Evolutionary conservation across 2,888 invertebrate genomes (phyloP), one percentile per base, ranked within the genome.

Genomic region (Elysia crispata): DNA sequence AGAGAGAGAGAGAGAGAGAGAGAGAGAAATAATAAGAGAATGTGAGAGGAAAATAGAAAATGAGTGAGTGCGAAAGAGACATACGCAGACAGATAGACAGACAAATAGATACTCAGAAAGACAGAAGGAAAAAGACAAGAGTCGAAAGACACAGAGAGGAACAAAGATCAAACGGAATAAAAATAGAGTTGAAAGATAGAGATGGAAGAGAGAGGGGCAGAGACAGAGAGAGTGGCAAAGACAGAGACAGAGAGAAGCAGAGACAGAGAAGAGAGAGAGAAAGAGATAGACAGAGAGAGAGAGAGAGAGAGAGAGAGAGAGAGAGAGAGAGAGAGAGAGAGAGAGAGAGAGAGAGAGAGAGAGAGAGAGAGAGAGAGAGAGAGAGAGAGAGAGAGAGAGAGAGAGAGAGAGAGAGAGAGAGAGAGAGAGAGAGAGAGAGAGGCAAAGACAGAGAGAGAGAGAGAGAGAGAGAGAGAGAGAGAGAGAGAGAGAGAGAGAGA

Each of bases 311-410:
- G 49, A 72, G 72, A 72, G 72, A 49, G 72, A 67, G 69, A 67
- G 11, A 67, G 69, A 67, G 69, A 67, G 31, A 30, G 69, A 67
- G 28, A 67, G 72, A 72, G 72, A 49, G 72, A 72, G 72, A 49
- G 72, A 72, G 49, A 72, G 72, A 72, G 49, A 72, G 72, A 72
- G 72, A 49, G 72, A 72, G 49, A 72, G 72, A 72, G 49, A 49
- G 72, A 49, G 72, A 72, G 49, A 49, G 41, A 72, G 72, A 72
- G 15, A 33, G 25, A 72, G 69, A 67, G 69, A 67, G 69, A 67
- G 28, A 67, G 28, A 67, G 69, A 67, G 69, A 67, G 69, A 67
- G 72, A 72, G 49, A 72, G 49, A 72, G 72, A 49, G 72, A 49
- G 72, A 49, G 49, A 72, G 72, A 72, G 72, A 49, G 72, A 49